Evolutionary conservation across 2,797 vertebrate genomes (phyloP).

Genomic region (Danio aesculapii): DNA sequence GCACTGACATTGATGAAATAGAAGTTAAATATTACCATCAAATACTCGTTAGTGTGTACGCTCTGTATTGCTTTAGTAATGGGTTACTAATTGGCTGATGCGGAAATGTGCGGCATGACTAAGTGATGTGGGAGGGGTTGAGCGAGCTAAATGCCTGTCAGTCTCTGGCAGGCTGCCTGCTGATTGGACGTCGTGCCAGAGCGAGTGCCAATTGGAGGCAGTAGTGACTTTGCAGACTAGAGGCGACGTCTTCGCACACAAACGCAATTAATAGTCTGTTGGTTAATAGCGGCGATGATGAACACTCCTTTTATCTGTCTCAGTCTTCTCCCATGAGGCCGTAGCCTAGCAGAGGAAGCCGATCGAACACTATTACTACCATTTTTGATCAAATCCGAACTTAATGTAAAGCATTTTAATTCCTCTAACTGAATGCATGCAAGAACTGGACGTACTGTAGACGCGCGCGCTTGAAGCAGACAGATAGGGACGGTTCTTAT

Average conservation of each 20-base stretch:
- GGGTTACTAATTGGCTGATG: conserved; percentile 54
- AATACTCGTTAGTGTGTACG: conserved; percentile 46
- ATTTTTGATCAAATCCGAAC: conserved; percentile 2
- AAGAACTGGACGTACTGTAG: neutral
- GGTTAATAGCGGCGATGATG: conserved; percentile 6
- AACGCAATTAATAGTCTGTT: conserved; percentile 23
- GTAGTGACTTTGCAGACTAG: conserved; percentile 26
- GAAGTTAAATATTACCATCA: conserved; percentile 44
- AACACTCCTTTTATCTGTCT: conserved; percentile 20
- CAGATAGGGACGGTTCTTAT: conserved; percentile 41
- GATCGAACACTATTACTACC: conserved; percentile 6
- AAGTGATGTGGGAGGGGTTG: conserved; percentile 51
- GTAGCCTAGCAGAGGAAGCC: neutral
- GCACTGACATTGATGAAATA: conserved; percentile 43
- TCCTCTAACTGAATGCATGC: neutral
- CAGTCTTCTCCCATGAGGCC: conserved; percentile 6
- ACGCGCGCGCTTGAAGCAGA: conserved; percentile 9
- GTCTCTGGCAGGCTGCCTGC: conserved; percentile 35
- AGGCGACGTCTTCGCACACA: conserved; percentile 28
- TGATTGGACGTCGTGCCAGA: conserved; percentile 46
- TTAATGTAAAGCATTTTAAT: neutral
- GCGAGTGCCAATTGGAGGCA: conserved; percentile 32
- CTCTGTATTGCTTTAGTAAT: conserved; percentile 46
- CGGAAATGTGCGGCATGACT: conserved; percentile 36
- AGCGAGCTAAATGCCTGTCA: conserved; percentile 17